A percentile compares a stretch with the other conserved stretches of the same genome.
Evolutionary conservation across 2,797 vertebrate genomes (phyloP).

Genomic region (Lagorchestes hirsutus): DNA sequence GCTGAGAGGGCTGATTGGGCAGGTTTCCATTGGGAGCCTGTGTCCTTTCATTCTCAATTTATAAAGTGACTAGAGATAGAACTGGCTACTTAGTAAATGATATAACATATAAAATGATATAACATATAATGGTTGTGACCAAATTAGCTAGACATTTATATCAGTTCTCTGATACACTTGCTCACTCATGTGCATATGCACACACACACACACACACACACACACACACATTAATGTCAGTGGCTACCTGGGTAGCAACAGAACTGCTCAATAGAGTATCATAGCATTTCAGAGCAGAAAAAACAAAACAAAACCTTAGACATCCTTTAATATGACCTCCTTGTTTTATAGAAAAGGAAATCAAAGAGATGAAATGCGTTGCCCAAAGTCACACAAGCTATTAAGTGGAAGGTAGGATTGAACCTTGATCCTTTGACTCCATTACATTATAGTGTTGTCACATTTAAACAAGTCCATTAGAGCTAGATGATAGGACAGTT

Average conservation of each 20-base stretch:
- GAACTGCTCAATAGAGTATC: background rate
- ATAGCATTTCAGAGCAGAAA: background rate
- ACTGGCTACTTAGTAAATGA: slow-evolving; percentile 26
- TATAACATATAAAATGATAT: slow-evolving; percentile 14
- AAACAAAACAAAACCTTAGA: background rate
- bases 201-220: background rate
- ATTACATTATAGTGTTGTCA: background rate
- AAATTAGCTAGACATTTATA: background rate
- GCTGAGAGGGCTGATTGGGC: background rate
- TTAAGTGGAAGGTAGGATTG: background rate
- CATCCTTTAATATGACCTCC: background rate
- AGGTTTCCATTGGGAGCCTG: background rate
- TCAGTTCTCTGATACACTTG: background rate
- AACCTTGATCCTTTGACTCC: background rate
- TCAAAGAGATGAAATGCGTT: background rate
- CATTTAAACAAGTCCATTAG: slow-evolving; percentile 16
- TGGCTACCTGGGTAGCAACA: background rate
- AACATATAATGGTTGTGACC: slow-evolving; percentile 34
- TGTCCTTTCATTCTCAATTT: slow-evolving; percentile 24
- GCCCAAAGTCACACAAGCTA: background rate
- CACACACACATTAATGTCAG: background rate
- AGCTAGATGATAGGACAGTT: slow-evolving; percentile 1
- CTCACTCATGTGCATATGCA: too few relatives aligned
- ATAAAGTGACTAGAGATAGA: background rate
- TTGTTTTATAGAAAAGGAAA: background rate